Evolutionary conservation across 2,797 vertebrate genomes (phyloP), one percentile per base, ranked within the genome.

Genomic region (Ispidina picta): DNA sequence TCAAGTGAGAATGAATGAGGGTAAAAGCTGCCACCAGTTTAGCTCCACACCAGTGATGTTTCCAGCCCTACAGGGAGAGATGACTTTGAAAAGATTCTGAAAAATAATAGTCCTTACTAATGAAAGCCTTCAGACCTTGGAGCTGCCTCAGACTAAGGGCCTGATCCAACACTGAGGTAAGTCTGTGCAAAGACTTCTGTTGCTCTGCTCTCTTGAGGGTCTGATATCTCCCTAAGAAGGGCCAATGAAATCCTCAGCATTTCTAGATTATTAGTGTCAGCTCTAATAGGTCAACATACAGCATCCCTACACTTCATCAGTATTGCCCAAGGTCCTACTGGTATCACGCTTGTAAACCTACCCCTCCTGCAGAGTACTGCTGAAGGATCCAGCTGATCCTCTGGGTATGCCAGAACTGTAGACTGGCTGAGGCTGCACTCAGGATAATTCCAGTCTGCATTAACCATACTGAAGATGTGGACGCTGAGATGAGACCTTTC

Each of bases 71-170:
- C 51, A 70, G 59, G 55, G 72, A 83, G 25, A 88, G 48, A 54
- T 80, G 21, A 56, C 35, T 88, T 78, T 43, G 71, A 86, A 88
- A 93, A 89, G 39, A 75, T 75, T 75, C 33, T 78, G 75, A 85
- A 93, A 95, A 93, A 82, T 56, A 84, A 65, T 77, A 83, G 41
- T 66, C 84, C 55, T 86, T 75, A 63, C 60, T 93, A 90, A 89
- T 62, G 63, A 89, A 94, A 94, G 93, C 77, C 59, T 90, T 77
- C 73, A 92, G 84, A 84, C 55, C 51, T 86, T 58, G 62, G 58
- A 86, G 83, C 28, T 86, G 52, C 39, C 59, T 93, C 77, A 74
- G 28, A 82, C 33, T n/a, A 56, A 79, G 49, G 68, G 54, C 21
- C 33, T 28, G 71, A 91, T 65, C 31, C 58, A 79, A 26, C 1